Percentiles rank a stretch among this genome's conserved stretches.
Conservation (phyloP, 1,140 invertebrate species). For the Drosophila murphyi region DNA sequence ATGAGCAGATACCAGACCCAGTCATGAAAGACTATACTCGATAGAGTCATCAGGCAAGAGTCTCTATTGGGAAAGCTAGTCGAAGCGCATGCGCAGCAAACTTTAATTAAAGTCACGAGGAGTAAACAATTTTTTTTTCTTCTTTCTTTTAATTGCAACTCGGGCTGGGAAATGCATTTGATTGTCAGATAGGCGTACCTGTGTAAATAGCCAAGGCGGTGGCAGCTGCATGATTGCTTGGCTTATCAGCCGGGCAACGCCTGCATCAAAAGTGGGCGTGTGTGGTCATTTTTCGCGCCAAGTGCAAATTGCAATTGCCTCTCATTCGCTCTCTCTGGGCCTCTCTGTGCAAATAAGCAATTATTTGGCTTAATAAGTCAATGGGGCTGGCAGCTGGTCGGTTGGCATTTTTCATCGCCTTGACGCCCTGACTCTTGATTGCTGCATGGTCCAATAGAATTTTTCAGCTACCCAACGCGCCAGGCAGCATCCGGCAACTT, state of each 20-base stretch:
- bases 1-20: conserved; percentile 16
- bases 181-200: conserved; percentile 54
- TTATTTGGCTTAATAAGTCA: conserved; percentile 82
- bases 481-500: conserved; percentile 28
- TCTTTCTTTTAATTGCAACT: conserved; percentile 53
- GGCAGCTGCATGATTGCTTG: conserved; percentile 3
- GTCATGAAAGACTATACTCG: neutral
- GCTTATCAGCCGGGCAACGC: conserved; percentile 62
- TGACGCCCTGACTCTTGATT: conserved; percentile 37
- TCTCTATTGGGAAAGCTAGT: conserved; percentile 3
- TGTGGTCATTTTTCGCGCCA: conserved; percentile 74
- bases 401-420: conserved; percentile 51
- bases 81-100: conserved; percentile 32
- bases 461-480: conserved; percentile 19
- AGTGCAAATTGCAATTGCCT: conserved; percentile 67
- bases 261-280: conserved; percentile 56
- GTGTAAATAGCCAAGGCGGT: conserved; percentile 50
- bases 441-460: conserved; percentile 65
- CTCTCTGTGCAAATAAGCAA: conserved; percentile 74
- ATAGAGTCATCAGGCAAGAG: conserved; percentile 44
- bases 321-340: neutral
- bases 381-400: conserved; percentile 70
- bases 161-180: conserved; percentile 53
- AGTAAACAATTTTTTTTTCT: neutral
- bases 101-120: conserved; percentile 72